Base-by-base conservation (phyloP, 92 coral and sea anemone species). In the Porites cylindrica region DNA sequence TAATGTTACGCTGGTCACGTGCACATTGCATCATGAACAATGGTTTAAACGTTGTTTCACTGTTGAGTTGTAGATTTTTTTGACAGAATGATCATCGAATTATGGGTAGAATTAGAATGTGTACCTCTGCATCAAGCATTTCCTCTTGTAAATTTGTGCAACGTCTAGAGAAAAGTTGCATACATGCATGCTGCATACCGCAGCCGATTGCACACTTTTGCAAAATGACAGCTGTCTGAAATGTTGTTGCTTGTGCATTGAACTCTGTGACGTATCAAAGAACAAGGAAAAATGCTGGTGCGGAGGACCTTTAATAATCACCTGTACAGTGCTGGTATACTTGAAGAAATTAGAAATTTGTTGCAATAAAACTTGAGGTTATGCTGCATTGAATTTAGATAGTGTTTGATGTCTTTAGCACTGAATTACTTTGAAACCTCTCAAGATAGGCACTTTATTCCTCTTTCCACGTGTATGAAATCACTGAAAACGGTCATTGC, bases 21-120 rank as follows among this genome's bases (percentile, higher is more conserved):
- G 72, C 72, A 67, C 72, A 9, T 24, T 4, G 16, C 38, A 67
- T 23, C 3, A 10, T 8, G 38, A 21, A 21, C 3, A 9, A 21
- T 67, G 4, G 12, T 0, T 19, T 11, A 10, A 62, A 62, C 17
- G 6, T n/a, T 2, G 6, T 62, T 4, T 58, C 7, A 32, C 19
- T 43, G 60, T 79, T 64, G 82, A 43, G 59, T n/a, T 78, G 70
- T 78, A 78, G 47, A 78, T 67, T 26, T 23, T 23, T 8, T 67
- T 3, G 26, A 67, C 72, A 24, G 2, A 67, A 67, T 24, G 1
- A 23, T 67, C 26, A 10, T 1, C 4, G 23, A 10, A 23, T 10
- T 21, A 3, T 24, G 24, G 1, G 11, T 9, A 11, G 12, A 21
- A 21, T 26, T 67, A 67, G 43, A 16, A 67, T 0, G 43, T 8